Evolutionary conservation across 2,888 invertebrate species (phyloP), one percentile per base, ranked within the genome.

Genomic region (Aphrophora alni): DNA sequence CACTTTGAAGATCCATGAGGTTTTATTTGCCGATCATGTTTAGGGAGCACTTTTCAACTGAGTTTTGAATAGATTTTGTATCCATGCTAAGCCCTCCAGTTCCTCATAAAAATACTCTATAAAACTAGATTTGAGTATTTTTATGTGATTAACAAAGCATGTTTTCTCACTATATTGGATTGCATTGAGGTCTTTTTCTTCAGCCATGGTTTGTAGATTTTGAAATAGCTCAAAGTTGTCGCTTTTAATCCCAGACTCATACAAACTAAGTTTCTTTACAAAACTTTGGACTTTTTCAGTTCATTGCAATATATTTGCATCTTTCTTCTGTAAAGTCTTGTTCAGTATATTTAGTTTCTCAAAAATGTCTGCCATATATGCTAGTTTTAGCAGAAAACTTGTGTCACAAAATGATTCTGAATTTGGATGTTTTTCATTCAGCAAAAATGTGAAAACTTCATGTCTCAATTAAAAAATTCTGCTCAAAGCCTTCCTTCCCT

Each of bases 151-250:
- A 68, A 68, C 14, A 68, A n/a, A 68, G 14, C 68, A 68, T 68
- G 68, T 24, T 21, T 69, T 69, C 24, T 14, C 69, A 69, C 21
- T 78, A 69, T 17, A 75, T 27, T 0, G 27, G 78, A 51, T 77
- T 28, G 71, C 78, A 38, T 70, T 38, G 17, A 74, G 10, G 10
- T 77, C 24, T 5, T 26, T 21, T 78, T 81, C 26, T 89, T 33
- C 8, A 33, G 33, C 33, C 8, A 8, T 33, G 33, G 3, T 33
- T 33, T 3, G 3, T 14, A 44, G 44, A 44, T 44, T 44, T 2
- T 10, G 44, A 44, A 44, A 44, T 44, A 44, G 10, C 44, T 44
- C 44, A 4, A 44, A 44, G 17, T 44, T 44, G 14, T 44, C 44
- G 17, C 2, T 14, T 44, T 44, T 44, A 2, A 14, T 2, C 10